Percentiles rank a stretch among this genome's conserved stretches.
These are phyloP conservation scores for Cotesia chilonis DNA, from an alignment of 1,140 invertebrate genomes.

Conservation along the genomic window DNA sequence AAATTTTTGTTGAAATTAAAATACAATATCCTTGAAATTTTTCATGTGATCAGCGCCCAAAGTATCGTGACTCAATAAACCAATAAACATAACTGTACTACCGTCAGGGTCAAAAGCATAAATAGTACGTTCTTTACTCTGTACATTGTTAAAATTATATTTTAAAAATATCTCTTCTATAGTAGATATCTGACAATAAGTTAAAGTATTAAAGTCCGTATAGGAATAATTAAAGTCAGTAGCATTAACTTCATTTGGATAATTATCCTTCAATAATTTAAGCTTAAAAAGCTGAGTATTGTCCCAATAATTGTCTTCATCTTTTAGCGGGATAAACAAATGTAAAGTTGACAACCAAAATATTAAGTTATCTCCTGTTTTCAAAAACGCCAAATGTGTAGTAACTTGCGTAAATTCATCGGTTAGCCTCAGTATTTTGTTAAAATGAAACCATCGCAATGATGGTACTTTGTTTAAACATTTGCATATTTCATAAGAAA, in stretches of 20 bases:
- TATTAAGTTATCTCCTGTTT: not conserved
- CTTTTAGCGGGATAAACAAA: not conserved
- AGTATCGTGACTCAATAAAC: not conserved
- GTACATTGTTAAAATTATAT: conserved; percentile 1
- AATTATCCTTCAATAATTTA: not conserved
- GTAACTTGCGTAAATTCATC: not conserved
- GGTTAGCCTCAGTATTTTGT: not conserved
- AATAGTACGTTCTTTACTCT: conserved; percentile 2
- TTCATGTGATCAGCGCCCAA: not conserved
- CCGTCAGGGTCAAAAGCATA: not conserved
- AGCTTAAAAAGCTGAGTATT: not conserved
- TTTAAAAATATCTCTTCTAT: not conserved
- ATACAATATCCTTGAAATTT: not conserved
- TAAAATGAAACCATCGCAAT: not conserved
- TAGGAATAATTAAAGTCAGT: not conserved
- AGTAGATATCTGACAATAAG: not conserved
- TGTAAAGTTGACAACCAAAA: conserved; percentile 11
- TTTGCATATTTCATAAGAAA: not conserved
- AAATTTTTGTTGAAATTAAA: not conserved
- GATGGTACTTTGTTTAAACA: not conserved
- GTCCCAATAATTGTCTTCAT: not conserved
- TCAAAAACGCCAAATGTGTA: not conserved
- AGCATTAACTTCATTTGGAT: not conserved
- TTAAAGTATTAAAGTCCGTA: not conserved
- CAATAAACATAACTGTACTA: not conserved